Conservation (phyloP, 92 coral and sea anemone species). For the Porites divaricata region DNA sequence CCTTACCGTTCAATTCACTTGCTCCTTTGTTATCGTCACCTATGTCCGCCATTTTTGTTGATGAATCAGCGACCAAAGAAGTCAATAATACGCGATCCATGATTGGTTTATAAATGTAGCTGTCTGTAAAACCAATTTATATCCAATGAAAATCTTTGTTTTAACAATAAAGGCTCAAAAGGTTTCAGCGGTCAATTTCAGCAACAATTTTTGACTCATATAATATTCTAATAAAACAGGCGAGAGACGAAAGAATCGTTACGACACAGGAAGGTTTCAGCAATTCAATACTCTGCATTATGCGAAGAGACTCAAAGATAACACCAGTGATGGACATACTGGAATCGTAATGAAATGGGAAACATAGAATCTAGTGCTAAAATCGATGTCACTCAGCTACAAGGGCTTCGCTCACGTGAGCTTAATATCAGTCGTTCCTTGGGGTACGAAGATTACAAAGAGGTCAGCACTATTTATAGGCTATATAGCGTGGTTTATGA, state of each 20-base stretch:
- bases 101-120: conserved; percentile 32
- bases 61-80: conserved; percentile 67
- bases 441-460: conserved; percentile 82
- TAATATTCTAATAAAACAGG: too few relatives aligned
- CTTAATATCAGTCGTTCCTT: conserved; percentile 88
- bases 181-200: conserved; percentile 34
- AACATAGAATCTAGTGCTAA: conserved; percentile 85
- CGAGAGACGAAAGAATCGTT: too few relatives aligned
- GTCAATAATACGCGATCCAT: not conserved
- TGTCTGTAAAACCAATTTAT: not conserved
- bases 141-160: conserved; percentile 44
- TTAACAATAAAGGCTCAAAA: not conserved
- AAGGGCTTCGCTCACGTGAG: conserved; percentile 77
- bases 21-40: conserved; percentile 31
- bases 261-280: too few relatives aligned
- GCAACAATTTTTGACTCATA: not conserved
- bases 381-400: conserved; percentile 79
- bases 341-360: conserved; percentile 66
- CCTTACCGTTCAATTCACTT: conserved; percentile 19
- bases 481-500: too few relatives aligned
- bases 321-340: not conserved
- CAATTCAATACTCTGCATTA: not conserved
- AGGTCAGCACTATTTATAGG: conserved; percentile 47
- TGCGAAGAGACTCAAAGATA: not conserved
- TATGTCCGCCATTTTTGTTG: conserved; percentile 82